Evolutionary conservation across 1,140 invertebrate genomes (phyloP).

Genomic region (Bombus pyrosoma): DNA sequence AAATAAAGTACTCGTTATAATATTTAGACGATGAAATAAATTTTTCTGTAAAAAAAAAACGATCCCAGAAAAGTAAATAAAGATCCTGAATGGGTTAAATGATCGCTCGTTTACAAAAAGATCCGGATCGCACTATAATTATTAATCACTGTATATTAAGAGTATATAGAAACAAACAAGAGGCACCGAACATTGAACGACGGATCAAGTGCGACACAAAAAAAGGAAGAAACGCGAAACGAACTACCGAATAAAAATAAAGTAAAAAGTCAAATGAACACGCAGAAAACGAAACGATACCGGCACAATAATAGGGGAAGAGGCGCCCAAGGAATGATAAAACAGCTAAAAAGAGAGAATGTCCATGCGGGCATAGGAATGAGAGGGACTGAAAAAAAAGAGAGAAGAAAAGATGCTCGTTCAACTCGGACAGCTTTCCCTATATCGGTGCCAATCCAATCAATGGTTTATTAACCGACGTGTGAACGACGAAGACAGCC

Average conservation of each 20-base stretch:
- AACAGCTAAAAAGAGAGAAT: constrained; percentile 39
- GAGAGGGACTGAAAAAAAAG: neutral
- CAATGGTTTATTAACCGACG: constrained; percentile 80
- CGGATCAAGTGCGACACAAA: neutral
- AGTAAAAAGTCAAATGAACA: neutral
- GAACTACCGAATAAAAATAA: neutral
- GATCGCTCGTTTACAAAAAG: neutral
- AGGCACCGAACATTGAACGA: neutral
- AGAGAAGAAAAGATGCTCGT: constrained; percentile 59
- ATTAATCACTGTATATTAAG: neutral
- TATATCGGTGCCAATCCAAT: constrained; percentile 80
- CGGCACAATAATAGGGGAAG: neutral
- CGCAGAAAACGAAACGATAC: constrained; percentile 10
- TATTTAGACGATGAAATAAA: neutral
- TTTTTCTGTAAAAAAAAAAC: no score
- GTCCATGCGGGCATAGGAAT: neutral
- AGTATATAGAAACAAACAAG: neutral
- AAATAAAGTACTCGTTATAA: neutral
- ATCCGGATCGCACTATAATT: neutral
- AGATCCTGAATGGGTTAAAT: neutral
- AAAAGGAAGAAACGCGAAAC: neutral
- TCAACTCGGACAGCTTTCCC: constrained; percentile 63
- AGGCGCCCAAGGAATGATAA: constrained; percentile 29
- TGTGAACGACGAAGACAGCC: constrained; percentile 68
- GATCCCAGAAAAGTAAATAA: no score